These are phyloP conservation scores for Dromas ardeola DNA, from an alignment of 2,113 vertebrate genomes.

Conservation along the genomic window DNA sequence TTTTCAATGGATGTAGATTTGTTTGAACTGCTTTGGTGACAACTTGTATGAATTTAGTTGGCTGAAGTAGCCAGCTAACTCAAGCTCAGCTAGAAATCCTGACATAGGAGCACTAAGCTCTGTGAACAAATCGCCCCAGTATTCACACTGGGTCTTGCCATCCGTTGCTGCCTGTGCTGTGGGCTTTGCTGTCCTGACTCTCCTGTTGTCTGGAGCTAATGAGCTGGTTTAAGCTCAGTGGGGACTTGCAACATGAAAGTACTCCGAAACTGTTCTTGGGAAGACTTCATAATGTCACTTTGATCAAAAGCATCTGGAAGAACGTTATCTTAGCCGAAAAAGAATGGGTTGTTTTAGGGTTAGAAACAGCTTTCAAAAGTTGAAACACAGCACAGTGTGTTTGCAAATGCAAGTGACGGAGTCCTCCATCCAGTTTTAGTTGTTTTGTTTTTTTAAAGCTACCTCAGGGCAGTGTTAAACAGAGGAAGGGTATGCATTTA, in stretches of 20 bases:
- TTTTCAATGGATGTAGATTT: not conserved
- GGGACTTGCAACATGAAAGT: not conserved
- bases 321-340: not conserved
- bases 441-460: not conserved
- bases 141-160: not conserved
- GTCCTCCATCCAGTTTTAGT: not conserved
- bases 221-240: not conserved
- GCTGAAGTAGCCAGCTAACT: not conserved
- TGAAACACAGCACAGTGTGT: not conserved
- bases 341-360: not conserved
- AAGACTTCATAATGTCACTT: not conserved
- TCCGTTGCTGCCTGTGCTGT: not conserved
- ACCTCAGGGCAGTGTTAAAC: not conserved
- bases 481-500: not conserved
- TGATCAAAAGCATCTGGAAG: not conserved
- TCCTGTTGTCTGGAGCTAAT: conserved; percentile 2
- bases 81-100: not conserved
- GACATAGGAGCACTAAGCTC: not conserved
- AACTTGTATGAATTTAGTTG: not conserved
- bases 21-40: not conserved
- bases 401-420: not conserved
- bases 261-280: not conserved
- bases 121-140: not conserved
- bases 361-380: not conserved
- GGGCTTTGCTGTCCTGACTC: conserved; percentile 17